Conservation (phyloP, 1,140 invertebrate species). For the Drosophila virilis region DNA sequence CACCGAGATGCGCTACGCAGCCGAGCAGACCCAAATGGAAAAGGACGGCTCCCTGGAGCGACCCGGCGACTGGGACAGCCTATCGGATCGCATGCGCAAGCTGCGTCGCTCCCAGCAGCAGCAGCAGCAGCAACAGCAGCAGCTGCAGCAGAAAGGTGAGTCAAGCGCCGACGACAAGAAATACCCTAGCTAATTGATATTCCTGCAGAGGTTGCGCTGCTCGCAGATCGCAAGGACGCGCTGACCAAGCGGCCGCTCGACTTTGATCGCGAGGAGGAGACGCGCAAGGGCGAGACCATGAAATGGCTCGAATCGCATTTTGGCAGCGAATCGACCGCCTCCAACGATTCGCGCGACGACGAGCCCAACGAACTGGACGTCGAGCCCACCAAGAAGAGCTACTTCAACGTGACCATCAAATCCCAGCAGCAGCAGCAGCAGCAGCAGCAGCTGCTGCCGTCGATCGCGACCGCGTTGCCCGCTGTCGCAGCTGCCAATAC, state of each 20-base stretch:
- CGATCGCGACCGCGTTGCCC: neutral
- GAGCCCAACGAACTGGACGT: slow-evolving; percentile 84
- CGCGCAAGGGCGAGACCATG: slow-evolving; percentile 93
- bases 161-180: neutral
- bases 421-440: slow-evolving; percentile 66
- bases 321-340: slow-evolving; percentile 92
- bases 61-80: slow-evolving; percentile 89
- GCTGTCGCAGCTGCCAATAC: slow-evolving; percentile 2
- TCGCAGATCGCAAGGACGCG: slow-evolving; percentile 90
- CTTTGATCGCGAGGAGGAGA: slow-evolving; percentile 94
- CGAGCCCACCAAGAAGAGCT: slow-evolving; percentile 88
- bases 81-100: slow-evolving; percentile 89
- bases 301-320: slow-evolving; percentile 96
- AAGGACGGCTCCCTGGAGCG: slow-evolving; percentile 88
- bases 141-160: slow-evolving; percentile 71
- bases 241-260: slow-evolving; percentile 91
- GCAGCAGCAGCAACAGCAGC: slow-evolving; percentile 79
- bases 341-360: slow-evolving; percentile 87
- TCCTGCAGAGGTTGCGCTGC: slow-evolving; percentile 81
- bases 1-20: slow-evolving; percentile 91
- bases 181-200: neutral
- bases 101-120: slow-evolving; percentile 86
- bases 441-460: slow-evolving; percentile 15
- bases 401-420: slow-evolving; percentile 92
- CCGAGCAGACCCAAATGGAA: slow-evolving; percentile 90